Conservation (phyloP, 2,888 invertebrate species). For the Eupeodes luniger region DNA sequence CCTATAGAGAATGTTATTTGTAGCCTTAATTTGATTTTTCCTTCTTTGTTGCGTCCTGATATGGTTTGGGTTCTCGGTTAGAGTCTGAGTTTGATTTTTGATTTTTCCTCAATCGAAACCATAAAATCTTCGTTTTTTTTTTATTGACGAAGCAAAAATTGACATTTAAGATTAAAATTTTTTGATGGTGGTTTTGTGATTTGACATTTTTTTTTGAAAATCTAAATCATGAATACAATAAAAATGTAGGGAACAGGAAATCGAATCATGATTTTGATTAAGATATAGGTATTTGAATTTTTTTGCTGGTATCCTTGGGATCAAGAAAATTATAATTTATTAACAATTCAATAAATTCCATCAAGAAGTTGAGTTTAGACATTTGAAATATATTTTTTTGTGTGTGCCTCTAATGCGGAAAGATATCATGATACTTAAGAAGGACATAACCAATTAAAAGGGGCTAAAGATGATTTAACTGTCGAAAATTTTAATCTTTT, state of each 20-base stretch:
- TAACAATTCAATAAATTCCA: neutral
- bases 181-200: slow-evolving; percentile 48
- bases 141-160: slow-evolving; percentile 51
- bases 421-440: too few species aligned
- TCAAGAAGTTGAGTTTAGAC: neutral
- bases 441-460: too few species aligned
- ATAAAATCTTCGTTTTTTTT: slow-evolving; percentile 37
- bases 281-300: slow-evolving; percentile 3
- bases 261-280: slow-evolving; percentile 17
- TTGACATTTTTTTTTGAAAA: slow-evolving; percentile 17
- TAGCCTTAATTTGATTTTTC: slow-evolving; percentile 62
- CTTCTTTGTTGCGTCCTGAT: slow-evolving; percentile 4
- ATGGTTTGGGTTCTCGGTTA: neutral
- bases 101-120: slow-evolving; percentile 40
- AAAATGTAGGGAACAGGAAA: neutral
- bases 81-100: slow-evolving; percentile 27
- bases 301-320: neutral
- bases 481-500: too few species aligned
- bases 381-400: too few species aligned
- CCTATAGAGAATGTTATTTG: slow-evolving; percentile 35
- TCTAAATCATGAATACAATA: neutral
- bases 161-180: slow-evolving; percentile 66
- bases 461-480: too few species aligned
- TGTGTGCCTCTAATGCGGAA: neutral
- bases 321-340: neutral